These are phyloP conservation scores for Luscinia megarhynchos DNA, from an alignment of 2,797 vertebrate genomes.

Conservation along the genomic window DNA sequence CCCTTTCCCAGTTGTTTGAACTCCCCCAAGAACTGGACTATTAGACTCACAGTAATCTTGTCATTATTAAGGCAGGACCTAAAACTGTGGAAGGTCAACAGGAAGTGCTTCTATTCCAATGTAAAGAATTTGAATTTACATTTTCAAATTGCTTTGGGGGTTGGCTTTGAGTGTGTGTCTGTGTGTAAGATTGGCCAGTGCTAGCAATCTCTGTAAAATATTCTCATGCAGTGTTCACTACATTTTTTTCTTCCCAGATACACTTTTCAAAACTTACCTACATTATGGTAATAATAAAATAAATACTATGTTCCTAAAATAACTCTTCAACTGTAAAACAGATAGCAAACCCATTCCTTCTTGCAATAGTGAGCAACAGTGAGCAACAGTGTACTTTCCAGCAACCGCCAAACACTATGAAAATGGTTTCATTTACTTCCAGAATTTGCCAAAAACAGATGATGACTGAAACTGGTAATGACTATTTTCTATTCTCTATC, in stretches of 20 bases:
- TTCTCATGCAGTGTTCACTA: not conserved
- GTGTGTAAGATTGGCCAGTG: not conserved
- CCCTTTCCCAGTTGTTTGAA: not conserved
- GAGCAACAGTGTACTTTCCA: slow-evolving; percentile 69
- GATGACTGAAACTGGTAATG: slow-evolving; percentile 82
- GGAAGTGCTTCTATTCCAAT: not conserved
- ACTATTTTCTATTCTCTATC: slow-evolving; percentile 84
- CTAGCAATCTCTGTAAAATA: slow-evolving; percentile 18
- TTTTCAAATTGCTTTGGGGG: not conserved
- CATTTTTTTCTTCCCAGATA: slow-evolving; percentile 1
- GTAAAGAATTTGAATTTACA: not conserved
- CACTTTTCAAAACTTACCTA: slow-evolving; percentile 1
- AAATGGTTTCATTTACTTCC: slow-evolving; percentile 77
- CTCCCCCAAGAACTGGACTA: not conserved
- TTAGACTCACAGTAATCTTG: not conserved
- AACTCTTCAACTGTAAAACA: not conserved
- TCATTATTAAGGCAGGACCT: not conserved
- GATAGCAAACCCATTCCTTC: slow-evolving; percentile 16
- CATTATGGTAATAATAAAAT: not conserved
- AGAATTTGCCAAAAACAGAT: slow-evolving; percentile 76
- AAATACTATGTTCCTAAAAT: slow-evolving; percentile 35
- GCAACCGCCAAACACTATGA: slow-evolving; percentile 66
- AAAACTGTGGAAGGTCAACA: not conserved
- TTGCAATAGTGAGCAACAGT: slow-evolving; percentile 35
- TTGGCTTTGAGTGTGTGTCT: not conserved